phyloP scores from a whole-genome alignment of 2,797 vertebrate species.

The Gobionotothen gibberifrons region DNA sequence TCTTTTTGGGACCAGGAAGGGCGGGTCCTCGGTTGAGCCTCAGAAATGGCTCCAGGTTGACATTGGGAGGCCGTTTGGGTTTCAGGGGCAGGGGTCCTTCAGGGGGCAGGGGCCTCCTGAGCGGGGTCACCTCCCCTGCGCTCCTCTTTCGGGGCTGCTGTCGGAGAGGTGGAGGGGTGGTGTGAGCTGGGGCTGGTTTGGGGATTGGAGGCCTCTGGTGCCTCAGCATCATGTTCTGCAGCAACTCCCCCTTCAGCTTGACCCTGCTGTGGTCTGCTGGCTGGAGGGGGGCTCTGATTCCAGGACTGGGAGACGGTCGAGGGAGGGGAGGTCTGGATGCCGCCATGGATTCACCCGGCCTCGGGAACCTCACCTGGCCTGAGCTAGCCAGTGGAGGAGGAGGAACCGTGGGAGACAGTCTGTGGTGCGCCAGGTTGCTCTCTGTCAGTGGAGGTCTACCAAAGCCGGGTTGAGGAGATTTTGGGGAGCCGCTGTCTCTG shows the following conservation, averaged over 20 bases:
- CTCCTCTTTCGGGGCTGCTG: conserved; percentile 66
- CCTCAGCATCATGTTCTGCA: conserved; percentile 75
- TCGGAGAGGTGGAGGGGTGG: conserved; percentile 1
- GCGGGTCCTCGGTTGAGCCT: conserved; percentile 33
- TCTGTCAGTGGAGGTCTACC: conserved; percentile 48
- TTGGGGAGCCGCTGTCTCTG: conserved; percentile 66
- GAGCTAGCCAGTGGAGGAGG: conserved; percentile 15
- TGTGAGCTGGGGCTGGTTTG: conserved; percentile 4
- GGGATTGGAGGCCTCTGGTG: conserved; percentile 37
- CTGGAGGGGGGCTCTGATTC: conserved; percentile 17
- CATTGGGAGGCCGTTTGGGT: conserved; percentile 82
- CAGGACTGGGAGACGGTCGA: conserved; percentile 49
- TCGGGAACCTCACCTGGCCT: conserved; percentile 42
- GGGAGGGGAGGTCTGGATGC: conserved; percentile 49
- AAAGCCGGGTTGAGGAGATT: conserved; percentile 59
- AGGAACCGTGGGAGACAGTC: conserved; percentile 37
- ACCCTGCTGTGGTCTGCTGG: conserved; percentile 53
- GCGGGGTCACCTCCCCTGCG: conserved; percentile 72
- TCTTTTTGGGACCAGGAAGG: conserved; percentile 19
- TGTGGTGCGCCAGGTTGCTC: conserved; percentile 57
- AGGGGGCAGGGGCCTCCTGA: conserved; percentile 79
- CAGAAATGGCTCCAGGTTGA: conserved; percentile 76
- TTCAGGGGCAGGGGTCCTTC: conserved; percentile 78
- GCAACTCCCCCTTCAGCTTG: conserved; percentile 72
- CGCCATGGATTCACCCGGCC: conserved; percentile 18